phyloP scores from a whole-genome alignment of 2,888 invertebrate species.

The Papilio elwesi region DNA sequence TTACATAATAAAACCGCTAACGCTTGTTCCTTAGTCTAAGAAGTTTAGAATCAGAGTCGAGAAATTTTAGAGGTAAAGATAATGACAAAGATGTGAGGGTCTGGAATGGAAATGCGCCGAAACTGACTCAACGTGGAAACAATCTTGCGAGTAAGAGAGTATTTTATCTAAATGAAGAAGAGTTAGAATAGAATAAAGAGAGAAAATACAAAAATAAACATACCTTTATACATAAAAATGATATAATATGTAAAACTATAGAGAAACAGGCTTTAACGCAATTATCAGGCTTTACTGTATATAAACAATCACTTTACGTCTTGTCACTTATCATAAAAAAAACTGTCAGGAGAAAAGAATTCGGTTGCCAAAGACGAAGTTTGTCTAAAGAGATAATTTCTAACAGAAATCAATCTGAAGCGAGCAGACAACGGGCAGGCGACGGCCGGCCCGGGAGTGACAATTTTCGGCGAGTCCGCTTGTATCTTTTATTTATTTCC shows the following conservation, averaged over 20 bases:
- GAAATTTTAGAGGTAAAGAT: constrained; percentile 54
- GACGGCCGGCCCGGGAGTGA: constrained; percentile 13
- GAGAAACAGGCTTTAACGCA: too few relatives aligned
- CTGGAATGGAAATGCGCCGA: constrained; percentile 3
- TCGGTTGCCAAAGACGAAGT: constrained; percentile 40
- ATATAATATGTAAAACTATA: not conserved
- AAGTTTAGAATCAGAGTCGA: constrained; percentile 46
- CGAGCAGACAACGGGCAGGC: constrained; percentile 40
- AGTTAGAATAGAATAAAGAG: too few relatives aligned
- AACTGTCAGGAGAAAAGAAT: not conserved
- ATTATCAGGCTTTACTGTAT: too few relatives aligned
- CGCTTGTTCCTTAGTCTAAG: constrained; percentile 27
- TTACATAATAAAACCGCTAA: constrained; percentile 28
- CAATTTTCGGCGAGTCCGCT: constrained; percentile 2
- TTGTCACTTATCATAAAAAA: not conserved
- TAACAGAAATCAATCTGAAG: constrained; percentile 42
- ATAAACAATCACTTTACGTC: too few relatives aligned
- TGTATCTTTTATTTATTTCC: constrained; percentile 35
- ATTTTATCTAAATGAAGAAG: too few relatives aligned
- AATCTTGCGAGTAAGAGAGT: constrained; percentile 41
- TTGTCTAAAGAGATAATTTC: constrained; percentile 42
- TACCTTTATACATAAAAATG: too few relatives aligned
- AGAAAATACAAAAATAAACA: too few relatives aligned
- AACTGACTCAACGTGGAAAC: constrained; percentile 34
- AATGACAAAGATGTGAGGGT: constrained; percentile 47